Percentiles rank a stretch among this genome's conserved stretches.
Conservation (phyloP, 2,797 vertebrate genomes). For the Sebastes ruberrimus region DNA sequence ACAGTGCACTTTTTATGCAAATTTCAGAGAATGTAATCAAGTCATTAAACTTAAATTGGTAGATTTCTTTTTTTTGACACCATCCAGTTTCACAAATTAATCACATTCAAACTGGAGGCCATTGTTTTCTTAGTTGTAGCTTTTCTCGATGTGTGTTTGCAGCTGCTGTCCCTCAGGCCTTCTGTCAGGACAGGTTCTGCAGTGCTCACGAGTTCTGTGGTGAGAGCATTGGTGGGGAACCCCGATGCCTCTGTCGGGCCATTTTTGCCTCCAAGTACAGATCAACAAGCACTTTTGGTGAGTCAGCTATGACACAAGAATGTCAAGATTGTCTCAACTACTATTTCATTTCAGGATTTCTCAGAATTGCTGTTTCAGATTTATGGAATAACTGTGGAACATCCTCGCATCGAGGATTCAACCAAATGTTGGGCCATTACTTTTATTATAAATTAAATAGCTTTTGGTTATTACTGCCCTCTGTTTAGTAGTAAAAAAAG, state of each 20-base stretch:
- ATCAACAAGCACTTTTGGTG: constrained; percentile 21
- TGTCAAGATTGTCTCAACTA: not conserved
- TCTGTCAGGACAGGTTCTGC: constrained; percentile 44
- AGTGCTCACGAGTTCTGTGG: constrained; percentile 62
- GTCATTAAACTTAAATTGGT: not conserved
- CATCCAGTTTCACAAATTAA: not conserved
- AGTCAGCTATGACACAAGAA: not conserved
- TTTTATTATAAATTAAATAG: not conserved
- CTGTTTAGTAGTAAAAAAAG: not conserved
- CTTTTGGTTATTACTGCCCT: not conserved
- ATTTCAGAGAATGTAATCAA: not conserved
- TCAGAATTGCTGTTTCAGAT: not conserved
- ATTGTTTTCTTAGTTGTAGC: not conserved
- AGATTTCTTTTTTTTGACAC: not conserved
- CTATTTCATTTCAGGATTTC: not conserved
- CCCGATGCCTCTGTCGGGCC: constrained; percentile 44
- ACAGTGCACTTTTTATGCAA: not conserved
- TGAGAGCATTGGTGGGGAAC: not conserved
- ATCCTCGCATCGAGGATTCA: not conserved
- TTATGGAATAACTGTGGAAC: not conserved
- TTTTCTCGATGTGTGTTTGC: not conserved
- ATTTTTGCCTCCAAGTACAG: constrained; percentile 45
- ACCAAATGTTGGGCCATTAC: not conserved
- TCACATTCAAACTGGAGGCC: not conserved
- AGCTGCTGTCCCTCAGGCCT: not conserved